phyloP scores from a whole-genome alignment of 2,888 invertebrate species.

The Campoplex capitator region DNA sequence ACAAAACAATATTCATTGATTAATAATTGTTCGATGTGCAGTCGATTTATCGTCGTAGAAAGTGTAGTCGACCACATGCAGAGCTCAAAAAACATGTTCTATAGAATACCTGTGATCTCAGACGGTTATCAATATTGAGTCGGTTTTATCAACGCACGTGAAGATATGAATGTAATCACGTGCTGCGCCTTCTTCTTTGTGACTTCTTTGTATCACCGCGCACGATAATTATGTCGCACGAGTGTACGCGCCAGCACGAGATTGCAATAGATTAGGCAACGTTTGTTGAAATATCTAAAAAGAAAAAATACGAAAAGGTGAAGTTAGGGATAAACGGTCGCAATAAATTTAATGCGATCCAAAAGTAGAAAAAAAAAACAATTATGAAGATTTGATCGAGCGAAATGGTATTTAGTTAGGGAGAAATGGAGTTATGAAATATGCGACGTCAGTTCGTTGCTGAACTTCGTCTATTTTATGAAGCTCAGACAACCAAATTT shows the following conservation, averaged over 20 bases:
- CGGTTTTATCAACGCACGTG: conserved; percentile 56
- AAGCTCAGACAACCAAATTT: background rate
- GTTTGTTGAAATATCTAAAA: conserved; percentile 9
- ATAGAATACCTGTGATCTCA: background rate
- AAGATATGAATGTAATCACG: conserved; percentile 40
- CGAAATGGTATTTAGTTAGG: background rate
- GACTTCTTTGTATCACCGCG: background rate
- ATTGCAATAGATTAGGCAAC: conserved; percentile 21
- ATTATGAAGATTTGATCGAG: background rate
- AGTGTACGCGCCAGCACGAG: conserved; percentile 15
- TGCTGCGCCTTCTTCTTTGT: conserved; percentile 29
- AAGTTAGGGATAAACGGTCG: background rate
- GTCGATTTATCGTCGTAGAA: conserved; percentile 1
- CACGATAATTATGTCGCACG: conserved; percentile 3
- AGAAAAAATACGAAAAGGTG: background rate
- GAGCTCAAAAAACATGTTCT: background rate
- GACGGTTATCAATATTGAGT: conserved; percentile 35
- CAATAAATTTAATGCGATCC: background rate
- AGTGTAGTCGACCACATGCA: background rate
- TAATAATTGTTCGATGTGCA: background rate
- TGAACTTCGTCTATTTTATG: background rate
- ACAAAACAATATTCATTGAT: background rate
- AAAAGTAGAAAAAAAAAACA: background rate
- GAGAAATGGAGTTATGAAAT: conserved; percentile 1
- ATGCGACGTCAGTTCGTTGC: background rate